Evolutionary conservation across 2,797 vertebrate genomes (phyloP), one percentile per base, ranked within the genome.

Genomic region (Bradypus variegatus): DNA sequence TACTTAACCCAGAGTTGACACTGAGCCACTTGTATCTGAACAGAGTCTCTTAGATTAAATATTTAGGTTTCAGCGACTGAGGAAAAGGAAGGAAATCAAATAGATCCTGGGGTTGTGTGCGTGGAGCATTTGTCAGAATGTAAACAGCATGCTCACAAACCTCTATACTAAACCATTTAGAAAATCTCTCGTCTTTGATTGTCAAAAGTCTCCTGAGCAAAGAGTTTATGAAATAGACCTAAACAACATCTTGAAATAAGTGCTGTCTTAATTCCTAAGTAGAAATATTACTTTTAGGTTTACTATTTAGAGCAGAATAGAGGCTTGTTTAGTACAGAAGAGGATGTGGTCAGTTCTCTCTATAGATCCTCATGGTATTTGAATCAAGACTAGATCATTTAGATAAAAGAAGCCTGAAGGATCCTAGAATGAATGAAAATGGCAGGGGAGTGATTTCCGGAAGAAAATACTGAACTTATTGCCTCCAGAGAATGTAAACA

Each of bases 1-100:
- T 77, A 25, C 65, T 86, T 93, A 50, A 96, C 80, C 80, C 82
- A 92, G 64, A 95, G 53, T 55, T 97, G 95, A 94, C 95, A 23
- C 36, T 73, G 48, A 93, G 94, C 81, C 79, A 33, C 79, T 72
- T 91, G 91, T 60, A 91, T 95, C 73, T 50, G 65, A 94, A 91
- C 81, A 94, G 93, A 96, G 90, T 90, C 88, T 94, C 93, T 65
- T 91, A 93, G 77, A 86, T 95, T 96, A 96, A 97, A 97, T 96
- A 97, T 97, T 97, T 96, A 97, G 75, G 72, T 91, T 95, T 94
- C 91, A 91, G 53, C 27, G 67, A 96, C 33, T 93, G 95, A 94
- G 90, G 73, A 70, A 94, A 96, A 92, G 78, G 94, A 96, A 94
- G 27, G 73, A 95, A 96, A 93, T 96, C 95, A 96, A 96, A 96